Evolutionary conservation across 2,797 vertebrate genomes (phyloP), one percentile per base, ranked within the genome.

Genomic region (Macrochelys suwanniensis): DNA sequence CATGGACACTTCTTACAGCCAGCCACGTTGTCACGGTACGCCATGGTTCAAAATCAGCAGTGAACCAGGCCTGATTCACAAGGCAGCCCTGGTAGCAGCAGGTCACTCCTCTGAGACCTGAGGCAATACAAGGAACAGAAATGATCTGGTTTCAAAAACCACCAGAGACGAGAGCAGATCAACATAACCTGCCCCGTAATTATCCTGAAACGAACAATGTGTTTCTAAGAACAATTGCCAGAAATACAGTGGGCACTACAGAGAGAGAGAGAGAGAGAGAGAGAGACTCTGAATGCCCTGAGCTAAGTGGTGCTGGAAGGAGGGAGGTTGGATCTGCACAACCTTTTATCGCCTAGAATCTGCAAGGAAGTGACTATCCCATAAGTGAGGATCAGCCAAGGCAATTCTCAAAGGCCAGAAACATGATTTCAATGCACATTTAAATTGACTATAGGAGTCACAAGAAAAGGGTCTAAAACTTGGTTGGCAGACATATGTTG

Each of bases 341-440:
- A 59, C 78, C 15, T 53, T 74, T 74, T 54, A 65, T 65, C 82
- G 71, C 68, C 7, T 21, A 57, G 26, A 53, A 88, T 51, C 56
- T 94, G 85, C 61, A n/a, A 42, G 37, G 68, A 71, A 42, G 68
- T 71, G 68, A 71, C 10, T 6, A n/a, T 37, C 68, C 68, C 17
- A 42, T 68, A 37, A 19, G 17, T 37, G 65, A 68, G 17, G 65
- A 19, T 68, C 19, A 21, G 65, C 61, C 33, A n/a, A 37, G 33
- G 65, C 19, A 37, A 65, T 82, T 93, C 92, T 80, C 65, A 79
- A 94, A 96, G 91, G 92, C 93, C 45, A 89, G 87, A 96, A 97
- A 96, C 88, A 95, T 84, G 45, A 94, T 95, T 96, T 88, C 80
- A 95, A 84, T 88, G 94, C 97, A 89, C 93, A 88, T 90, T 94